Percentiles rank a stretch among this genome's conserved stretches.
These are phyloP conservation scores for Zaprionus capensis DNA, from an alignment of 1,140 invertebrate species.

Conservation along the genomic window DNA sequence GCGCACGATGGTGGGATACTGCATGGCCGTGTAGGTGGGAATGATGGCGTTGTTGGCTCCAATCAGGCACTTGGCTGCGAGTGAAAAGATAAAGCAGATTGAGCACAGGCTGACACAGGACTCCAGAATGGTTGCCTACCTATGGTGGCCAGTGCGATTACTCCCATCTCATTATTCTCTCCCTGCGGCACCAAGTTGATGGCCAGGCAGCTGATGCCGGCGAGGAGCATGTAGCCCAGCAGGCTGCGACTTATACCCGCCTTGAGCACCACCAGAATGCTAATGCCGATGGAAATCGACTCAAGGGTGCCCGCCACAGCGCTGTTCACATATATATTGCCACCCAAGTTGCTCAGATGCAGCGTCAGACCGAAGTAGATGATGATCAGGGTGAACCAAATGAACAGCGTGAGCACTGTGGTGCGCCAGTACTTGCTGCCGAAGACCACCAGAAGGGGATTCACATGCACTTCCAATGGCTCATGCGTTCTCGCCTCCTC, in stretches of 20 bases:
- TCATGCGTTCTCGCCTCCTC: constrained; percentile 3
- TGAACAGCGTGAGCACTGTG: constrained; percentile 87
- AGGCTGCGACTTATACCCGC: constrained; percentile 88
- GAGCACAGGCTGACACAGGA: too few species aligned
- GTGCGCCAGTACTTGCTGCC: constrained; percentile 86
- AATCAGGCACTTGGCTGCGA: constrained; percentile 87
- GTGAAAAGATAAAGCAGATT: not conserved
- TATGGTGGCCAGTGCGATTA: constrained; percentile 87
- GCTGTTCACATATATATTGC: constrained; percentile 88
- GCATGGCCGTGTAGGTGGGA: constrained; percentile 89
- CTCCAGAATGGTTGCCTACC: constrained; percentile 50
- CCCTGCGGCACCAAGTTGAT: constrained; percentile 85
- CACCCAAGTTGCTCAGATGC: constrained; percentile 88
- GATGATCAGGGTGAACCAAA: constrained; percentile 90
- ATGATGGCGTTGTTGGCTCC: constrained; percentile 89
- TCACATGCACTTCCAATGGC: constrained; percentile 59
- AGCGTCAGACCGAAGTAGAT: constrained; percentile 90
- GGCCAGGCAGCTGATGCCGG: constrained; percentile 87
- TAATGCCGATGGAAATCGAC: constrained; percentile 88
- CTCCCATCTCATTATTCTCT: constrained; percentile 77
- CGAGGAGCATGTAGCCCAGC: constrained; percentile 87
- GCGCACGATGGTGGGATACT: constrained; percentile 89
- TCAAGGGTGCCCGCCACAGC: constrained; percentile 88
- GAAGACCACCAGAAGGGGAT: constrained; percentile 87
- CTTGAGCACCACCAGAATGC: constrained; percentile 88